Conservation (phyloP, 2,888 invertebrate genomes). For the Nymphalis c-album region DNA sequence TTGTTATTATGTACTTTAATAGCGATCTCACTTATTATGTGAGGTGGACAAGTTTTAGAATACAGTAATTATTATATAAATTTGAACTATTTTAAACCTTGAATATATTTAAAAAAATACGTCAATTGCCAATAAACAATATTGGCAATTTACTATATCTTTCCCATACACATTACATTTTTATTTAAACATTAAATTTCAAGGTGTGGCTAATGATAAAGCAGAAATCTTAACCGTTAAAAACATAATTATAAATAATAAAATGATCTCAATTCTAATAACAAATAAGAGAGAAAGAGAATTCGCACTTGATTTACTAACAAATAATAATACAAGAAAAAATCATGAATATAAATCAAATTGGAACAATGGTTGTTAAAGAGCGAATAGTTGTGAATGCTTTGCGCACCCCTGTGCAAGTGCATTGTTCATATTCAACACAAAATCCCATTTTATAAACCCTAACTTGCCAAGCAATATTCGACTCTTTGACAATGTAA, state of each 20-base stretch:
- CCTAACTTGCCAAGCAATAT: constrained; percentile 11
- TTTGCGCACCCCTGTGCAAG: constrained; percentile 67
- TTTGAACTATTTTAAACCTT: no score
- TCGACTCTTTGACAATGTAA: constrained; percentile 9
- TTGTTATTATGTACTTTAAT: no score
- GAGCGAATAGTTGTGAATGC: constrained; percentile 80
- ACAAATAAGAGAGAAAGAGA: constrained; percentile 53
- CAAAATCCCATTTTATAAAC: constrained; percentile 36
- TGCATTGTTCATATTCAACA: constrained; percentile 56
- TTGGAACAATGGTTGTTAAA: constrained; percentile 76
- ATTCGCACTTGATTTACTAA: constrained; percentile 72
- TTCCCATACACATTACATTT: no score
- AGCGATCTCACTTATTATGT: no score
- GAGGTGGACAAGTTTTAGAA: no score
- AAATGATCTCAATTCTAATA: constrained; percentile 18
- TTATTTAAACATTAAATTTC: no score
- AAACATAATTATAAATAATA: background rate
- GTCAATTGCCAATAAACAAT: no score
- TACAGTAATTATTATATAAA: no score
- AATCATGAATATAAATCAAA: constrained; percentile 81
- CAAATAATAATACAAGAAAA: constrained; percentile 71
- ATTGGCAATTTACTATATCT: no score
- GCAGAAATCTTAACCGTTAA: no score
- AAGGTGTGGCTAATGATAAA: no score
- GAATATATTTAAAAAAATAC: no score